phyloP scores from a whole-genome alignment of 2,113 vertebrate genomes.

The Herpetotheres cachinnans region DNA sequence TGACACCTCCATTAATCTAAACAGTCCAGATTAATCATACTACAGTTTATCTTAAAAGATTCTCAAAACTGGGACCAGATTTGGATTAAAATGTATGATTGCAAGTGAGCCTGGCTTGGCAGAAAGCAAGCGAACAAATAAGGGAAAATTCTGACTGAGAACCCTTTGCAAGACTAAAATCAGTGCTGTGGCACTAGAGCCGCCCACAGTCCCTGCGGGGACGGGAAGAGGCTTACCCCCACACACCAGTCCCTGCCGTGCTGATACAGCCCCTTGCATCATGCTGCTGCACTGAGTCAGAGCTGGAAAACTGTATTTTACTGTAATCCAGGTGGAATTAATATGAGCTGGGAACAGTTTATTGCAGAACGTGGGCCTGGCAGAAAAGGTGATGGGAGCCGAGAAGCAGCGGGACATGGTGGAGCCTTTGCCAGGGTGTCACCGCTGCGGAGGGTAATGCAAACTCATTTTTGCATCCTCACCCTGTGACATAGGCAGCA shows the following conservation, averaged over 20 bases:
- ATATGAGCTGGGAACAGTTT: neutral
- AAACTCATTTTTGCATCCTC: neutral
- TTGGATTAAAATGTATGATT: fast-evolving
- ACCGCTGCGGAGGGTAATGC: fast-evolving
- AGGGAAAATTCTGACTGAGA: neutral
- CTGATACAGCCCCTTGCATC: neutral
- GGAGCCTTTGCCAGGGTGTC: neutral
- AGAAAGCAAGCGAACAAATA: neutral
- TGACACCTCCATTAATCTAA: neutral
- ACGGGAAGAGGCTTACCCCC: neutral
- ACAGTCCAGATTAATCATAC: neutral
- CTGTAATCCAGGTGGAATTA: neutral
- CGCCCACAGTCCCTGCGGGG: fast-evolving
- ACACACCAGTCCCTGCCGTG: fast-evolving
- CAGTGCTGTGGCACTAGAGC: neutral
- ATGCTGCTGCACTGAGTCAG: neutral
- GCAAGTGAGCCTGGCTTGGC: neutral
- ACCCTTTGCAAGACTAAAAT: neutral
- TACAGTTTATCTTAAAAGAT: neutral
- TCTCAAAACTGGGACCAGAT: neutral
- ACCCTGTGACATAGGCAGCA: fast-evolving
- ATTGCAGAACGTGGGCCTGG: neutral
- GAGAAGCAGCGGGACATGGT: fast-evolving
- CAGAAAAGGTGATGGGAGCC: neutral
- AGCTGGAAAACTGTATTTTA: neutral